These are phyloP conservation scores for Zonitis immaculata DNA, from an alignment of 2,888 invertebrate species.

Conservation along the genomic window DNA sequence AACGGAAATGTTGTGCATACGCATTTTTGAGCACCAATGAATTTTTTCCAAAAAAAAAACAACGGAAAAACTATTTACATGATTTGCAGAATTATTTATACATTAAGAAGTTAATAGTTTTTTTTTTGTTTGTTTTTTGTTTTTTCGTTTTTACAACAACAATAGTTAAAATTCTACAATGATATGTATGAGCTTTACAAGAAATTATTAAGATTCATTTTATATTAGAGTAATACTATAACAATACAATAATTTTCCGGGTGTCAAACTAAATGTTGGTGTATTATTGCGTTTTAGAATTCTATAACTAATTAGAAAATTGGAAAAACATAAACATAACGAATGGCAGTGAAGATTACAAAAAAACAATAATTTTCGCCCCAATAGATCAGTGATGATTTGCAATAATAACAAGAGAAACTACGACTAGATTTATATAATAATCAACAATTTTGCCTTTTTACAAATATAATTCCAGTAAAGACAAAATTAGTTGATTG, in stretches of 20 bases:
- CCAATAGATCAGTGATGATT: too few species aligned
- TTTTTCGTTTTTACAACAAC: constrained; percentile 19
- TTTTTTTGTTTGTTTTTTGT: constrained; percentile 8
- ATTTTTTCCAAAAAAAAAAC: too few species aligned
- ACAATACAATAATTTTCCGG: too few species aligned
- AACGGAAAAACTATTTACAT: constrained; percentile 16
- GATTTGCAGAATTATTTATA: constrained; percentile 19
- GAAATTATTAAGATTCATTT: too few species aligned
- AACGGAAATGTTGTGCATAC: constrained; percentile 36
- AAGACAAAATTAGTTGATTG: too few species aligned
- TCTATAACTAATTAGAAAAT: neutral
- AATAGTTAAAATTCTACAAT: constrained; percentile 37
- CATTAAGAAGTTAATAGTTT: too few species aligned
- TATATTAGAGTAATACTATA: too few species aligned
- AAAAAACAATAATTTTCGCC: too few species aligned
- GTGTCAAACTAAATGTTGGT: constrained; percentile 15
- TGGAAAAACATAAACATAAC: neutral
- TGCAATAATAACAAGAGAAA: too few species aligned
- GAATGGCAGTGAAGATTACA: constrained; percentile 47
- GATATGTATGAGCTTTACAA: constrained; percentile 48
- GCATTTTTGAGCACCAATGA: constrained; percentile 44
- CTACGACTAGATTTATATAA: constrained; percentile 37
- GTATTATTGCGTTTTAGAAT: constrained; percentile 31
- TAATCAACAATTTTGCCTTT: too few species aligned
- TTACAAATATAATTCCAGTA: too few species aligned